These are phyloP conservation scores for Tiliqua scincoides DNA, from an alignment of 2,113 vertebrate genomes.

Conservation along the genomic window DNA sequence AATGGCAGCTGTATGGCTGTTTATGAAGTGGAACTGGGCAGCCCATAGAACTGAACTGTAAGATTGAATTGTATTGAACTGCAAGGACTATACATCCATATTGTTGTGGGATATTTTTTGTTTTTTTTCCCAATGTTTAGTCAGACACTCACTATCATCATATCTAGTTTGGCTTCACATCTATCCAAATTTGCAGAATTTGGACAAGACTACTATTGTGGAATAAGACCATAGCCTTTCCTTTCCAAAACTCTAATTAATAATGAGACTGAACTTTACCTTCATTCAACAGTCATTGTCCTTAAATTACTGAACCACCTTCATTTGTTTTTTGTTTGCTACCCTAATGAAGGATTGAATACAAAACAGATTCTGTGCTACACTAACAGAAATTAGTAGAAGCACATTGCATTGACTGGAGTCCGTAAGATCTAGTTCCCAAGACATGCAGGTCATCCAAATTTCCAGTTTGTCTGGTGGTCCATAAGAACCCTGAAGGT, in stretches of 20 bases:
- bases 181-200: background rate
- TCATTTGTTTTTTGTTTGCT: background rate
- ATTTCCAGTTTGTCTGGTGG: constrained; percentile 24
- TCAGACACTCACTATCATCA: background rate
- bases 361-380: background rate
- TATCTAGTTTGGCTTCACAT: background rate
- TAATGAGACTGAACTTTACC: background rate
- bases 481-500: constrained; percentile 7
- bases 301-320: background rate
- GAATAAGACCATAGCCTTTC: background rate
- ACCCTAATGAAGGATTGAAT: background rate
- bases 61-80: too few relatives aligned
- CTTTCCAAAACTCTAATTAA: background rate
- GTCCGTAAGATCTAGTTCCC: background rate
- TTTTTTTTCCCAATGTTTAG: background rate
- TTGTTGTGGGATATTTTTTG: too few relatives aligned
- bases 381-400: background rate
- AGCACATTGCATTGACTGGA: background rate
- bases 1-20: too few relatives aligned
- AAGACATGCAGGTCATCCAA: background rate
- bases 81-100: too few relatives aligned
- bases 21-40: too few relatives aligned
- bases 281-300: background rate
- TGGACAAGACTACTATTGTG: background rate
- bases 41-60: too few relatives aligned